Base-by-base conservation (phyloP, 1,140 invertebrate species). In the Polypedilum pembai region DNA sequence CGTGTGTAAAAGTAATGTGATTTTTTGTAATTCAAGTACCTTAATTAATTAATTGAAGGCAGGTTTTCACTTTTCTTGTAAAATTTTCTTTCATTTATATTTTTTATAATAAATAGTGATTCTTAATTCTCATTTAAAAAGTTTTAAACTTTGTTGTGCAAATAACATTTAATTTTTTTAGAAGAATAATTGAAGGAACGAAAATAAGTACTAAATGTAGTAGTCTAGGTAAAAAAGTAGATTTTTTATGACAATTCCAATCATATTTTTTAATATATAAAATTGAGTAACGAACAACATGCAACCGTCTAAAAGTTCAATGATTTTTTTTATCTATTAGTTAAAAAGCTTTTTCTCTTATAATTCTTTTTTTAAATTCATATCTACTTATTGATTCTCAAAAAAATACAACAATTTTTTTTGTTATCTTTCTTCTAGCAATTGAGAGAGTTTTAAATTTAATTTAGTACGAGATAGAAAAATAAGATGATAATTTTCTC, bases 381-480 rank as follows among this genome's bases (percentile, higher is more conserved):
- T 33, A 33, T 33, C 24, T 33, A 33, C n/a, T 56, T 45, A 12
- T 45, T 45, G 8, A 12, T 45, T 45, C 8, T 45, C 41, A 45
- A 33, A 45, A 56, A n/a, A 56, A n/a, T 56, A 56, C 45, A 56
- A 56, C 45, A 56, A 56, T 56, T 56, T 56, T 45, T 56, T 33
- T 33, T 33, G 5, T 33, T 33, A 3, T 56, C 12, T 56, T 56
- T n/a, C 45, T 56, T 3, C 5, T 33, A 33, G n/a, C n/a, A 33
- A 33, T 33, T 33, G 24, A 33, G 24, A 33, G 24, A 33, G 24
- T 33, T 33, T 33, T 33, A 3, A 33, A 33, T 33, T 33, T 3
- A 33, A 33, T 33, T 33, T 33, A 33, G 24, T 33, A 33, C 24
- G 24, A 33, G 24, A 33, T 33, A 33, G 24, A 33, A 33, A 33